phyloP scores from a whole-genome alignment of 2,113 vertebrate genomes.

The Gavialis gangeticus region DNA sequence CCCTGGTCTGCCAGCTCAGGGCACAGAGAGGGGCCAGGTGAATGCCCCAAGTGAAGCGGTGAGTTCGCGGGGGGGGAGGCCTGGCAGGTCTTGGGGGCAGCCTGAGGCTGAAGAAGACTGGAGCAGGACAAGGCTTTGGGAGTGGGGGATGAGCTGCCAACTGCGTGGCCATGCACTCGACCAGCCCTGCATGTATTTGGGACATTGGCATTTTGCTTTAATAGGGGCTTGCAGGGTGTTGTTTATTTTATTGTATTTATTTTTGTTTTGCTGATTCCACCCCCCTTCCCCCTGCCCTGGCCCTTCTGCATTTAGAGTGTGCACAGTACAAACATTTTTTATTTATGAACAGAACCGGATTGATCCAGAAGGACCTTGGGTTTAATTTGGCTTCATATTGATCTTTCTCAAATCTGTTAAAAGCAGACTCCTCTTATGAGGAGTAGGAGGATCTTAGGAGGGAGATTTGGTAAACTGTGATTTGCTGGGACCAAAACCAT shows the following conservation, averaged over 20 bases:
- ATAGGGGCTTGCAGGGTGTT: background rate
- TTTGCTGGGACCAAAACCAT: background rate
- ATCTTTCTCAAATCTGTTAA: background rate
- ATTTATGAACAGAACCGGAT: background rate
- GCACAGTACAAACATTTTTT: background rate
- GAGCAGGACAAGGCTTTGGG: no score
- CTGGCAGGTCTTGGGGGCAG: no score
- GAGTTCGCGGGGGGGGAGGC: no score
- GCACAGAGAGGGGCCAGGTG: background rate
- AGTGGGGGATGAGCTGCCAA: background rate
- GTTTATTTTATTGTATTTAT: accelerated
- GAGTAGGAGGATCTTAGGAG: background rate
- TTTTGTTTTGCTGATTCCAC: background rate
- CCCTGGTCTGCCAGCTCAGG: background rate
- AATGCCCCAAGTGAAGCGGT: no score
- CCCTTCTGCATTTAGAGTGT: no score
- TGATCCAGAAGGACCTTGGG: accelerated
- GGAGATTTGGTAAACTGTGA: background rate
- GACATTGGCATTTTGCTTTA: background rate
- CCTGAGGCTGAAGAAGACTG: no score
- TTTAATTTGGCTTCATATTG: background rate
- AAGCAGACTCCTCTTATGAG: accelerated
- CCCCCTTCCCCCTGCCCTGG: background rate
- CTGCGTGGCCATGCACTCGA: no score
- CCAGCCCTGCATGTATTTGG: accelerated